phyloP scores from a whole-genome alignment of 2,113 vertebrate species.

The Tenebrosternarchus preto region DNA sequence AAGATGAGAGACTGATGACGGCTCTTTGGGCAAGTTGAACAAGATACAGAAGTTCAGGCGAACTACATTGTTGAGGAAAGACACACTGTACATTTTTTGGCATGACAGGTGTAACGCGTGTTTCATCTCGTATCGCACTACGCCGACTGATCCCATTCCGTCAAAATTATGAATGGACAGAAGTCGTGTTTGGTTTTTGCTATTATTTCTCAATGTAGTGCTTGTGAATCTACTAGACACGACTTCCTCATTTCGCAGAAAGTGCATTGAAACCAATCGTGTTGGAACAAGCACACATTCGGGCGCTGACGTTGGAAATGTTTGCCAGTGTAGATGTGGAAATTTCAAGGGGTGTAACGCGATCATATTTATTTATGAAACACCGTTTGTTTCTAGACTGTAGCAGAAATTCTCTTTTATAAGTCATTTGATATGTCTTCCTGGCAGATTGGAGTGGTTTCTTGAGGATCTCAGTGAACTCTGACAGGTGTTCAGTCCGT shows the following conservation, averaged over 20 bases:
- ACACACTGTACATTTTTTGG: no score
- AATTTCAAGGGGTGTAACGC: not conserved
- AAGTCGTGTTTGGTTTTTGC: no score
- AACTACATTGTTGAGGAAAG: no score
- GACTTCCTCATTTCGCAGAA: not conserved
- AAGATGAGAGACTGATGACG: not conserved
- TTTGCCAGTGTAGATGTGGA: not conserved
- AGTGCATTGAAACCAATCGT: not conserved
- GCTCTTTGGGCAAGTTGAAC: not conserved
- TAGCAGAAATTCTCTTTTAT: not conserved
- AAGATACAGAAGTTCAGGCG: slow-evolving; percentile 2
- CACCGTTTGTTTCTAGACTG: no score
- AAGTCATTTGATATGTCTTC: not conserved
- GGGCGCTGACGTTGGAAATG: not conserved
- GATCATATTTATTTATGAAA: not conserved
- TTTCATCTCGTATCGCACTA: no score
- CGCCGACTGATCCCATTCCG: no score
- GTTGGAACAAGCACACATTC: slow-evolving; percentile 29
- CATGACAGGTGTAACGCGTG: no score
- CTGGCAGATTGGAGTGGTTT: not conserved
- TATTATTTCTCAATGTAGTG: no score
- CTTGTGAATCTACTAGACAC: no score
- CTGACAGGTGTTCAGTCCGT: not conserved
- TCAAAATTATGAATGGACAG: no score
- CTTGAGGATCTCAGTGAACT: not conserved